Conservation (phyloP, 2,797 vertebrate genomes). For the Eulemur rubriventer region DNA sequence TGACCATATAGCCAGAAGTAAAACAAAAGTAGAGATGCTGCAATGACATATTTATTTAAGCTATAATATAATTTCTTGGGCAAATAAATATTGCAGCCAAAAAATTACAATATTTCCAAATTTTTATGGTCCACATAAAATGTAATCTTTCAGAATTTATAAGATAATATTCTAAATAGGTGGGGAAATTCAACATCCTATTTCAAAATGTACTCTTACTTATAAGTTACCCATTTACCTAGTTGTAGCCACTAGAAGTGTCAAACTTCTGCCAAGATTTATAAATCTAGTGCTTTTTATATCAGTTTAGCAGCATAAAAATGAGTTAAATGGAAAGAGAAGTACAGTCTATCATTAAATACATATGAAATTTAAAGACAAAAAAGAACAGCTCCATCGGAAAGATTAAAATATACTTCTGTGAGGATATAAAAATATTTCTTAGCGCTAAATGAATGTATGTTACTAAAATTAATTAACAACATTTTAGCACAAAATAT, state of each 20-base stretch:
- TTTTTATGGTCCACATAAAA: neutral
- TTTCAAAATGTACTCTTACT: neutral
- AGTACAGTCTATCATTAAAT: neutral
- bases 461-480: neutral
- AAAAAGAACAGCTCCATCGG: neutral
- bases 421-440: neutral
- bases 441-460: neutral
- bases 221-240: neutral
- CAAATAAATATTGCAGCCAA: slow-evolving; percentile 5
- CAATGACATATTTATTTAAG: neutral
- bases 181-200: neutral
- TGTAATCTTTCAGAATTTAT: neutral
- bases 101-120: neutral
- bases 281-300: neutral
- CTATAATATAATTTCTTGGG: neutral
- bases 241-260: neutral
- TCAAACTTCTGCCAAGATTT: neutral
- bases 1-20: neutral
- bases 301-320: neutral
- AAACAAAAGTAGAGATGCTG: neutral
- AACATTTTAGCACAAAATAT: neutral
- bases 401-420: neutral
- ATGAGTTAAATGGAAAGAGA: neutral
- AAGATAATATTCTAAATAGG: neutral
- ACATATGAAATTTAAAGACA: slow-evolving; percentile 23